These are phyloP conservation scores for Mythimna lalbum DNA, from an alignment of 2,888 invertebrate species.

Conservation along the genomic window DNA sequence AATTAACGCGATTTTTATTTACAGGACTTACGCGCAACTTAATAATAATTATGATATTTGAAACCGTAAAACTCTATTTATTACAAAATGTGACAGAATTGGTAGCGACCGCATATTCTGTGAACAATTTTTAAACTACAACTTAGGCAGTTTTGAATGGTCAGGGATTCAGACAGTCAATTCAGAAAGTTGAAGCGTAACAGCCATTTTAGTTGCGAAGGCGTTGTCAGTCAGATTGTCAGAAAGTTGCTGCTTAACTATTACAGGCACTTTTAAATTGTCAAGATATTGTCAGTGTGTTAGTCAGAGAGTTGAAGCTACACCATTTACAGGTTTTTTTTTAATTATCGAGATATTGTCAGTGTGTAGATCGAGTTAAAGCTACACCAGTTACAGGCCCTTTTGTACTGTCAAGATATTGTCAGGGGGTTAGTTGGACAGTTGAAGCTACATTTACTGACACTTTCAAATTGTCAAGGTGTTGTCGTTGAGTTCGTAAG, in stretches of 20 bases:
- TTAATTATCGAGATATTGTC: too few relatives aligned
- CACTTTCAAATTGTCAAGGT: too few relatives aligned
- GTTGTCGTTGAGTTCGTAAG: too few relatives aligned
- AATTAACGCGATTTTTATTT: not conserved
- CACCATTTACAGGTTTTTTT: not conserved
- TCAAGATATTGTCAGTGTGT: too few relatives aligned
- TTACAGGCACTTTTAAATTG: not conserved
- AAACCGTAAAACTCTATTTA: not conserved
- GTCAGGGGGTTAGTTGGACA: too few relatives aligned
- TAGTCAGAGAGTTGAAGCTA: not conserved
- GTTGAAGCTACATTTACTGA: too few relatives aligned
- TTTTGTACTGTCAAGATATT: too few relatives aligned
- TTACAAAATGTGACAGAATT: not conserved
- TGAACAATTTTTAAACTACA: not conserved
- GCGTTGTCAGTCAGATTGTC: not conserved
- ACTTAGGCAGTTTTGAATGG: not conserved
- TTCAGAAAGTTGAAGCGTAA: not conserved
- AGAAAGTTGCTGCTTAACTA: not conserved
- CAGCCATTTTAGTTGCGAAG: not conserved
- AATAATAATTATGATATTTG: not conserved
- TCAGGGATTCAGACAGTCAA: not conserved
- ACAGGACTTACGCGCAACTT: not conserved
- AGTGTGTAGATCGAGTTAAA: too few relatives aligned
- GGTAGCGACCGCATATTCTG: not conserved
- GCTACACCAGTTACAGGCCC: not conserved